Percentiles rank a stretch among this genome's conserved stretches.
phyloP scores from a whole-genome alignment of 2,113 vertebrate species.

The Eolophus roseicapilla region DNA sequence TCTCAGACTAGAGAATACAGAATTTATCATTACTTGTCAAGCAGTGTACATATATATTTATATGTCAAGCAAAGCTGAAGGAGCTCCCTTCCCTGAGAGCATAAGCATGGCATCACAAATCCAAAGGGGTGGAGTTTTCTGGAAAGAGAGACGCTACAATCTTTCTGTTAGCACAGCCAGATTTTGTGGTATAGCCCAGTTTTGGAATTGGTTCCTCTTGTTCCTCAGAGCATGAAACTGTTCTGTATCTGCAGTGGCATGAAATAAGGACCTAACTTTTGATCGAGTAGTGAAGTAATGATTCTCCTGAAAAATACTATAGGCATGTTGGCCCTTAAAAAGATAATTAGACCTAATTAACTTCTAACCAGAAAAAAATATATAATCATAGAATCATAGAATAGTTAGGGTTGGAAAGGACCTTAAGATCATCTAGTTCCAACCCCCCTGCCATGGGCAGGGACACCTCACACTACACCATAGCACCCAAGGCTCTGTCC shows the following conservation, averaged over 20 bases:
- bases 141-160: background rate
- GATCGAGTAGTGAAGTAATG: background rate
- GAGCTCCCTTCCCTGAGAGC: background rate
- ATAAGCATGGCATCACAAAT: background rate
- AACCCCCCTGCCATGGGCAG: too few species aligned
- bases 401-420: too few species aligned
- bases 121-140: background rate
- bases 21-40: slow-evolving; percentile 1
- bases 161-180: background rate
- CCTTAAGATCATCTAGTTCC: too few species aligned
- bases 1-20: background rate
- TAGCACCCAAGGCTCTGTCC: too few species aligned
- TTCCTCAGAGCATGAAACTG: background rate
- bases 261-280: background rate
- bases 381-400: too few species aligned
- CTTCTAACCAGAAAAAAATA: background rate
- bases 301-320: background rate
- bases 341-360: background rate
- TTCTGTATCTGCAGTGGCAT: background rate
- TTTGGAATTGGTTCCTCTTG: background rate
- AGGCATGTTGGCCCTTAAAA: background rate
- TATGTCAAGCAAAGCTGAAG: background rate
- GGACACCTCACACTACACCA: too few species aligned
- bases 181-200: background rate
- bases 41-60: background rate